Base-by-base conservation (phyloP, 2,797 vertebrate genomes). In the Bufotes viridis region DNA sequence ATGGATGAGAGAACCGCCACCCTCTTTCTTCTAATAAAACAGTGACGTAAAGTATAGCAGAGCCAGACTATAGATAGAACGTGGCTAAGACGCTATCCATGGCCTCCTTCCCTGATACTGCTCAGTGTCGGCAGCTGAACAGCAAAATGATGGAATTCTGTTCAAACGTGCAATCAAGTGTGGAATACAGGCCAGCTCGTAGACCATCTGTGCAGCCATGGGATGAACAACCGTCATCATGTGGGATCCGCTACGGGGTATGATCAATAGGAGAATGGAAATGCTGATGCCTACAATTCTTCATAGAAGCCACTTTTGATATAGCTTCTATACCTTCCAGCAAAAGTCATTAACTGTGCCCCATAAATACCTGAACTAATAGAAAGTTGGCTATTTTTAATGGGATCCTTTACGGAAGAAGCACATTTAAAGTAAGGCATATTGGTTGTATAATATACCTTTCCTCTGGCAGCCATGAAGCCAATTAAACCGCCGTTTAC, bases 81-180 rank as follows among this genome's bases (percentile, higher is more conserved):
- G 51, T 75, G 57, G 29, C 18, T 84, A n/a, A n/a, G 61, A 42
- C 12, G n/a, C 79, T n/a, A 42, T 11, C 49, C 55, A 76, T 42
- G n/a, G 20, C 70, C 17, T 76, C 72, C 72, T 42, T 85, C 29
- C 55, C 82, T 72, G 26, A 70, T 61, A 72, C 29, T 85, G 70
- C 83, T 85, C 83, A 26, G 18, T 49, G 72, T n/a, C 83, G 92
- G 92, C 93, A 95, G 93, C 95, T 93, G 92, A 93, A 93, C 90
- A 93, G 94, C 93, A 91, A 90, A 91, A 93, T 92, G 92, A 91
- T 87, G 92, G 91, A 65, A 80, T 80, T 57, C 24, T 86, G 76
- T 57, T 79, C 84, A 78, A 79, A 69, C 69, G 78, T 63, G 84
- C 84, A 86, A 86, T 86, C 69, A 86, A 72, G 26, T 80, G 85